Evolutionary conservation across 2,797 vertebrate genomes (phyloP).

Genomic region (Alcedo atthis): DNA sequence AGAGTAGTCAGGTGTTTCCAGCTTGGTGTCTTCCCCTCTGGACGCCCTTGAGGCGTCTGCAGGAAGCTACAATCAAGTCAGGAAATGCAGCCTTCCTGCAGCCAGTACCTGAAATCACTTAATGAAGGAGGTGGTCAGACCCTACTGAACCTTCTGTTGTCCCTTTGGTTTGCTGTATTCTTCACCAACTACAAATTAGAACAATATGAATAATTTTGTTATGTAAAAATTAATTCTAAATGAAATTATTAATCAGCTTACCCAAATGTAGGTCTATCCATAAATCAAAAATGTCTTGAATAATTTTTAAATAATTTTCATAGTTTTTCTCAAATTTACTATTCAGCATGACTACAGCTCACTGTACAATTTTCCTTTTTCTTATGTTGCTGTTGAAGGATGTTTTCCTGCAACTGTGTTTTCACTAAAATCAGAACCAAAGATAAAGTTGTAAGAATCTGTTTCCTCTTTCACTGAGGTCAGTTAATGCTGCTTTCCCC

Average conservation of each 20-base stretch:
- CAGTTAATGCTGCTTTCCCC: not conserved
- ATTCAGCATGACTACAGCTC: not conserved
- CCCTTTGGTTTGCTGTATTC: not conserved
- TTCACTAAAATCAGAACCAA: not conserved
- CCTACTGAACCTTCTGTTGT: not conserved
- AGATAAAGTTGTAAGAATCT: not conserved
- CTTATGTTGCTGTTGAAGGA: not conserved
- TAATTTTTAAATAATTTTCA: not conserved
- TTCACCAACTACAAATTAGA: not conserved
- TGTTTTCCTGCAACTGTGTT: not conserved
- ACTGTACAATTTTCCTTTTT: not conserved
- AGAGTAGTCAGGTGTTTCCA: conserved; percentile 47
- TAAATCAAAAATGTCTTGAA: not conserved
- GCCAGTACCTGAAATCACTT: not conserved
- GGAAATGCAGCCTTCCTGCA: conserved; percentile 6
- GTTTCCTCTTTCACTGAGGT: conserved; percentile 10
- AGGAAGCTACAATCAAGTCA: not conserved
- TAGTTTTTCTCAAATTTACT: not conserved
- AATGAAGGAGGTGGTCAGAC: not conserved
- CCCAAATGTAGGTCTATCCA: not conserved
- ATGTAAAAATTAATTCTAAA: not conserved
- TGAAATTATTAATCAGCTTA: not conserved
- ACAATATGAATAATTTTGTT: not conserved
- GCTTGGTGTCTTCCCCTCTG: conserved; percentile 30
- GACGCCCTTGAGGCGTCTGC: not conserved